Percentiles rank a stretch among this genome's conserved stretches.
Conservation (phyloP, 2,888 invertebrate species). For the Tetrapedia diversipes region DNA sequence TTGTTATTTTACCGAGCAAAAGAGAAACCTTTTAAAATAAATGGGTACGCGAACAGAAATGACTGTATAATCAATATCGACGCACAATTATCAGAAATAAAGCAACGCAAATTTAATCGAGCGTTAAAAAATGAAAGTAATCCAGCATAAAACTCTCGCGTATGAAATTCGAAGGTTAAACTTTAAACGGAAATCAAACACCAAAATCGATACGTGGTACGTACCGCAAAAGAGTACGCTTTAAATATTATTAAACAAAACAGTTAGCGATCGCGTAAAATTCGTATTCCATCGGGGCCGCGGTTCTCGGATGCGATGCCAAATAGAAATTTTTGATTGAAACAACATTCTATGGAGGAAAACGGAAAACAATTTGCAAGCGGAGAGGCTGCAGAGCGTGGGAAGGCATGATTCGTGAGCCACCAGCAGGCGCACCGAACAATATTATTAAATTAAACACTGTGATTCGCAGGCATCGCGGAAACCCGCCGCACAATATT, state of each 20-base stretch:
- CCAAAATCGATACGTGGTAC: background rate
- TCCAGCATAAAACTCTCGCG: background rate
- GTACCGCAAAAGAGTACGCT: background rate
- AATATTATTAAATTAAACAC: slow-evolving; percentile 26
- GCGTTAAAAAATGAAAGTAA: background rate
- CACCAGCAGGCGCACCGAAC: background rate
- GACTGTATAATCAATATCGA: background rate
- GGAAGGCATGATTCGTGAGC: background rate
- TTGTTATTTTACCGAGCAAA: too few relatives aligned
- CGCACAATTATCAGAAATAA: background rate
- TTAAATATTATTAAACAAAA: slow-evolving; percentile 7
- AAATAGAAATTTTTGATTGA: background rate
- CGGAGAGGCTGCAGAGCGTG: background rate
- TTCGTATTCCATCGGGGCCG: background rate
- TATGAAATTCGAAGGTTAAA: background rate
- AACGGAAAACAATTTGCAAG: slow-evolving; percentile 12
- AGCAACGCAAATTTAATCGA: background rate
- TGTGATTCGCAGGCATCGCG: background rate
- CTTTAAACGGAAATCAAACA: too few relatives aligned
- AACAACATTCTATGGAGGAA: background rate
- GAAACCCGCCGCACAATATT: slow-evolving; percentile 1
- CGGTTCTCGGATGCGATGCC: background rate
- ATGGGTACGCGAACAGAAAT: too few relatives aligned
- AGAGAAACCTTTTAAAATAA: background rate
- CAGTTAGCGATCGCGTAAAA: background rate